These are phyloP conservation scores for Halcyon chelicuti DNA, from an alignment of 2,797 vertebrate species.

Conservation along the genomic window DNA sequence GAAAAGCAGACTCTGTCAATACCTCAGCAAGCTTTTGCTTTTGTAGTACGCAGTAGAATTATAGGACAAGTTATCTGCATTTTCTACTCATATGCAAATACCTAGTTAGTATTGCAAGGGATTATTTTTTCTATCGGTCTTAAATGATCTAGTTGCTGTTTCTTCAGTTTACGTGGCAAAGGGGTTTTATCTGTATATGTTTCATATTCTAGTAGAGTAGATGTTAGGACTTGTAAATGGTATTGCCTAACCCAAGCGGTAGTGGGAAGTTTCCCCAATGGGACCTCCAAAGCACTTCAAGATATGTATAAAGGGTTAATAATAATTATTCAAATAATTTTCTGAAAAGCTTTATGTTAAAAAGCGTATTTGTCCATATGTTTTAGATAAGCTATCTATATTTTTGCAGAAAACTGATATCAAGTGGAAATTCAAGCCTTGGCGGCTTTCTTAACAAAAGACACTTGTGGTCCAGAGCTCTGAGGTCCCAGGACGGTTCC, in stretches of 20 bases:
- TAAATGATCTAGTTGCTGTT: neutral
- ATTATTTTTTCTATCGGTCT: neutral
- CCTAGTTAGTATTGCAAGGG: too few relatives aligned
- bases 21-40: neutral
- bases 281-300: neutral
- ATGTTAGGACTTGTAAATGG: neutral
- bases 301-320: neutral
- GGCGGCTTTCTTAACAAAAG: conserved; percentile 37
- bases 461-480: conserved; percentile 15
- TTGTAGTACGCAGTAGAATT: neutral
- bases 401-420: conserved; percentile 45
- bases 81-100: neutral
- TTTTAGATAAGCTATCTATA: conserved; percentile 46
- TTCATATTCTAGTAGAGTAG: neutral
- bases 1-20: neutral
- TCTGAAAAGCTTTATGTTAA: neutral
- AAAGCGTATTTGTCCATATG: conserved; percentile 13
- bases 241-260: neutral
- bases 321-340: neutral
- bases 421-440: conserved; percentile 41
- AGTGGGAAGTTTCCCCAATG: neutral
- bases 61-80: neutral
- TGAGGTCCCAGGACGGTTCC: conserved; percentile 19
- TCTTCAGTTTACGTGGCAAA: neutral
- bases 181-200: neutral